Conservation (phyloP, 2,888 invertebrate species). For the Stenolophus ochropezus region DNA sequence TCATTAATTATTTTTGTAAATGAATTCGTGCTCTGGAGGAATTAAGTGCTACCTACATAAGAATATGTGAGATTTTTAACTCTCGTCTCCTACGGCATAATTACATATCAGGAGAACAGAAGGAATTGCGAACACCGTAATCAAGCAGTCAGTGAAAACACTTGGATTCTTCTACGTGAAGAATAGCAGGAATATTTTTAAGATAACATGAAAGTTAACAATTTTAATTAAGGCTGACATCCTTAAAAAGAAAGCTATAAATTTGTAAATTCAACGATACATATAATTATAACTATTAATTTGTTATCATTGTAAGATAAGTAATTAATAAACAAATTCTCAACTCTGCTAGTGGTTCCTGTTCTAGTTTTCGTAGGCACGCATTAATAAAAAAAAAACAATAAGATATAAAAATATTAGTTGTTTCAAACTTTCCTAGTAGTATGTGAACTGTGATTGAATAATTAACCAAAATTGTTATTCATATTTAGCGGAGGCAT, state of each 20-base stretch:
- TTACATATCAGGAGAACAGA: conserved; percentile 5
- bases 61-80: conserved; percentile 15
- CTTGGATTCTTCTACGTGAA: neutral
- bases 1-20: conserved; percentile 24
- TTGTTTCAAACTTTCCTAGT: no score
- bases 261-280: neutral
- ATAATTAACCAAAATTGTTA: no score
- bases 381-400: no score
- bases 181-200: conserved; percentile 16
- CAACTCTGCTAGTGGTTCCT: neutral
- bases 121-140: conserved; percentile 2
- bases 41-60: conserved; percentile 15
- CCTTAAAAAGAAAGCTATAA: conserved; percentile 26
- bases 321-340: neutral
- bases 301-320: neutral
- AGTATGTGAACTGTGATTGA: no score
- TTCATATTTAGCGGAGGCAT: no score
- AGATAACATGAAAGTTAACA: conserved; percentile 32
- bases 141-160: conserved; percentile 29
- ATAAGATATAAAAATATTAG: no score
- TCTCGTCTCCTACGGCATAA: conserved; percentile 18
- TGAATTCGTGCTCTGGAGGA: neutral
- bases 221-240: neutral
- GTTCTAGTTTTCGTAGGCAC: neutral
- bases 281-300: neutral